Percentiles rank a stretch among this genome's conserved stretches.
Conservation (phyloP, 2,888 invertebrate genomes). For the Clistopyga incitator region DNA sequence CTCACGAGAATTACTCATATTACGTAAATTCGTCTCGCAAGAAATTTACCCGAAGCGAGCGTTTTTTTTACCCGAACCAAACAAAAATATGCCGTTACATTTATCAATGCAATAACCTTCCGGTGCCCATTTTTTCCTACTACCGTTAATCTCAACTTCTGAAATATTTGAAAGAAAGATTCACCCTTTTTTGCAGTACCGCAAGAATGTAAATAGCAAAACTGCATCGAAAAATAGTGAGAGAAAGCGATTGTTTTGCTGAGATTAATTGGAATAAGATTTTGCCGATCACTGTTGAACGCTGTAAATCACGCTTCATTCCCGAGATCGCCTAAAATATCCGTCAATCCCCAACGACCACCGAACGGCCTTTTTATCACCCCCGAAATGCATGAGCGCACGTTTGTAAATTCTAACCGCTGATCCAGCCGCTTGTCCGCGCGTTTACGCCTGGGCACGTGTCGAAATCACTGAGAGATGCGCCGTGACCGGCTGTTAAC, state of each 20-base stretch:
- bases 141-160: neutral
- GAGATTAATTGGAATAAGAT: neutral
- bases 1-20: too few species aligned
- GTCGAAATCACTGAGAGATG: constrained; percentile 34
- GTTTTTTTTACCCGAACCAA: too few species aligned
- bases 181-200: too few species aligned
- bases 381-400: constrained; percentile 47
- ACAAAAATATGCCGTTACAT: too few species aligned
- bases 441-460: constrained; percentile 21
- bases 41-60: too few species aligned
- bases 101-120: too few species aligned
- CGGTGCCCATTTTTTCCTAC: too few species aligned
- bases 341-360: neutral
- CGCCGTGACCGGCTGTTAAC: constrained; percentile 64
- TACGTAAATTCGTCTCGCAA: too few species aligned
- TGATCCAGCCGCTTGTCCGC: constrained; percentile 46
- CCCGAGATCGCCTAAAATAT: neutral
- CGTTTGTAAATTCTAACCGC: constrained; percentile 59
- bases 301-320: constrained; percentile 12
- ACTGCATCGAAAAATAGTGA: neutral
- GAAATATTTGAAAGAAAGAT: too few species aligned
- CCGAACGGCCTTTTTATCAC: neutral
- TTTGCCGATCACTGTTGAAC: neutral
- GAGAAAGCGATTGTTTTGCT: neutral
- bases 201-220: neutral